Conservation (phyloP, 1,140 invertebrate species). For the Drosophila pectinifera region DNA sequence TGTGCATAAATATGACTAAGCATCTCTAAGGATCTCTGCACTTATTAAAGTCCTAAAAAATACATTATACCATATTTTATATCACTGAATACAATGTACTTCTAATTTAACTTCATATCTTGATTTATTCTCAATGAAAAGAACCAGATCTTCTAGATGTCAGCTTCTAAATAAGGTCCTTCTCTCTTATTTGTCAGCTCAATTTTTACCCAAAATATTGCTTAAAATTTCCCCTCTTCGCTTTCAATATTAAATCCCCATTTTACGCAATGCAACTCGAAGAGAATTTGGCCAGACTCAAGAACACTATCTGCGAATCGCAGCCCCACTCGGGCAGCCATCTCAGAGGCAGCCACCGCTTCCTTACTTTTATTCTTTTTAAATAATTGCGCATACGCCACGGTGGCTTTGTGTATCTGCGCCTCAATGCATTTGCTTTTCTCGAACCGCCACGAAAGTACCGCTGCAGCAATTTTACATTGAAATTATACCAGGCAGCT, state of each 20-base stretch:
- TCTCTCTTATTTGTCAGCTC: too few relatives aligned
- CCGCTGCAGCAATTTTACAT: constrained; percentile 73
- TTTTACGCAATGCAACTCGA: background rate
- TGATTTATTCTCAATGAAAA: too few relatives aligned
- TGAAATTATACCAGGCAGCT: constrained; percentile 73
- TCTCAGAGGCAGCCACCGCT: constrained; percentile 26
- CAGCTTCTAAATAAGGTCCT: too few relatives aligned
- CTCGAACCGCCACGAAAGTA: constrained; percentile 57
- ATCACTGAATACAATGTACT: too few relatives aligned
- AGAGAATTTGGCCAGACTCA: constrained; percentile 17
- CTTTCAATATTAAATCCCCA: constrained; percentile 8
- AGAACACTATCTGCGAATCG: constrained; percentile 6
- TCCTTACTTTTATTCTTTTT: constrained; percentile 34
- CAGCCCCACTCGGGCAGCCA: constrained; percentile 20
- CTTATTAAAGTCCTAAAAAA: too few relatives aligned
- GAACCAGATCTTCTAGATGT: too few relatives aligned
- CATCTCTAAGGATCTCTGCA: too few relatives aligned
- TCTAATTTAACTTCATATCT: too few relatives aligned
- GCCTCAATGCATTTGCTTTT: constrained; percentile 67
- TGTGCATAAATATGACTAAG: background rate
- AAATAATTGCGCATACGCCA: constrained; percentile 82
- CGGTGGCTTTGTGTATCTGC: constrained; percentile 70
- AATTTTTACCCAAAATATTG: background rate
- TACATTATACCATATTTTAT: too few relatives aligned
- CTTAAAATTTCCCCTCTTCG: background rate